Percentiles rank a stretch among this genome's conserved stretches.
phyloP scores from a whole-genome alignment of 2,797 vertebrate genomes.

The Spinus olivaceus region DNA sequence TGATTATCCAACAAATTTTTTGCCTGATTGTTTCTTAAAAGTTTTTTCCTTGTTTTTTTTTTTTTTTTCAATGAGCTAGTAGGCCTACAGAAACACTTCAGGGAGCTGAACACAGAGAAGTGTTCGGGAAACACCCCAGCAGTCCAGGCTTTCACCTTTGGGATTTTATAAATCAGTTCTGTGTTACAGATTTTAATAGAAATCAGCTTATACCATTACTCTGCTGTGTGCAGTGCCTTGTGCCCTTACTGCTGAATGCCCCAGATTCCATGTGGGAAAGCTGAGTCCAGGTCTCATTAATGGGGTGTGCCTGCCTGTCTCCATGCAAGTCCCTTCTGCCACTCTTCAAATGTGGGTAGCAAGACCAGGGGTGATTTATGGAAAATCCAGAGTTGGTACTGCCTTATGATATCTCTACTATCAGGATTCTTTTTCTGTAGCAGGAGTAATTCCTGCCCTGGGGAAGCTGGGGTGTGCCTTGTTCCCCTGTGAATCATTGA shows the following conservation, averaged over 20 bases:
- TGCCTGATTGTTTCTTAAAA: neutral
- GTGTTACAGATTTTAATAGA: neutral
- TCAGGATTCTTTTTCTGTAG: neutral
- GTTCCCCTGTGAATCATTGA: conserved; percentile 9
- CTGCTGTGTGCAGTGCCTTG: neutral
- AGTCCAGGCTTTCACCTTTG: neutral
- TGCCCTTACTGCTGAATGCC: neutral
- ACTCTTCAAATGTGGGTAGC: neutral
- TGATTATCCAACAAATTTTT: neutral
- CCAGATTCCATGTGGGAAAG: neutral
- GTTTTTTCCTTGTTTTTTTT: rapidly evolving
- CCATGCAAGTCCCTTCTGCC: neutral
- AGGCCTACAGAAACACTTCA: neutral
- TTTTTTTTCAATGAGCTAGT: neutral
- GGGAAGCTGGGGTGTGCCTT: conserved; percentile 5
- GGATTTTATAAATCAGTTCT: neutral
- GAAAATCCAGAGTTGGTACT: neutral
- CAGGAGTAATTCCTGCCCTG: neutral
- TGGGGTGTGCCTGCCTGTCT: neutral
- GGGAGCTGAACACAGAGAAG: neutral
- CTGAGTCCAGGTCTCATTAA: neutral
- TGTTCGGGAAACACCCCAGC: neutral
- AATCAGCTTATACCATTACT: neutral
- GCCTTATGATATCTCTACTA: neutral
- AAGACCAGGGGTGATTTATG: neutral